These are phyloP conservation scores for Umimayanthus chanpuru DNA, from an alignment of 92 coral and sea anemone genomes.

Conservation along the genomic window DNA sequence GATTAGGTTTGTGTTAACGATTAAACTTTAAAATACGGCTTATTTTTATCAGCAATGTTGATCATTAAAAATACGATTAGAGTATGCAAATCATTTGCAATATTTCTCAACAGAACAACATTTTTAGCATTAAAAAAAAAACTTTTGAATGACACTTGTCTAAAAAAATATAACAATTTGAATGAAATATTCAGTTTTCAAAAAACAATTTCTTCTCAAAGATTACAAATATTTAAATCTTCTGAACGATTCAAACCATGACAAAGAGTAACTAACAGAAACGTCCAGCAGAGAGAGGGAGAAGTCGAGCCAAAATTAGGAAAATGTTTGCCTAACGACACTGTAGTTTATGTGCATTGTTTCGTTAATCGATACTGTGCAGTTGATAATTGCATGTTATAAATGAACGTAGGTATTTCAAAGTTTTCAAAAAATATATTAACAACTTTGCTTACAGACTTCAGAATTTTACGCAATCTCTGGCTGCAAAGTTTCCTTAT, in stretches of 20 bases:
- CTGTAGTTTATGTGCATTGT: neutral
- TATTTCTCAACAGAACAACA: neutral
- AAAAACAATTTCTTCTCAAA: neutral
- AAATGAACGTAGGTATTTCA: neutral
- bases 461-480: no score
- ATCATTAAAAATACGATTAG: neutral
- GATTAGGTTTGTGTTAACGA: neutral
- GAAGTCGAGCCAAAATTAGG: neutral
- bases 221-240: neutral
- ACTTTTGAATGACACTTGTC: neutral
- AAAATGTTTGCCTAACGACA: neutral
- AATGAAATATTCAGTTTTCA: neutral
- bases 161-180: neutral
- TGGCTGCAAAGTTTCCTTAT: no score
- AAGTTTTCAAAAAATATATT: neutral
- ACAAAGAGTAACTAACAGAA: no score
- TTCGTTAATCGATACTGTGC: neutral
- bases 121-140: neutral
- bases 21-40: neutral
- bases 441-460: neutral
- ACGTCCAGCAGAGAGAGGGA: neutral
- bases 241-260: neutral
- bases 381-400: neutral
- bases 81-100: constrained; percentile 18
- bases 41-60: neutral